These are phyloP conservation scores for Laspeyria flexula DNA, from an alignment of 2,888 invertebrate species.

Conservation along the genomic window DNA sequence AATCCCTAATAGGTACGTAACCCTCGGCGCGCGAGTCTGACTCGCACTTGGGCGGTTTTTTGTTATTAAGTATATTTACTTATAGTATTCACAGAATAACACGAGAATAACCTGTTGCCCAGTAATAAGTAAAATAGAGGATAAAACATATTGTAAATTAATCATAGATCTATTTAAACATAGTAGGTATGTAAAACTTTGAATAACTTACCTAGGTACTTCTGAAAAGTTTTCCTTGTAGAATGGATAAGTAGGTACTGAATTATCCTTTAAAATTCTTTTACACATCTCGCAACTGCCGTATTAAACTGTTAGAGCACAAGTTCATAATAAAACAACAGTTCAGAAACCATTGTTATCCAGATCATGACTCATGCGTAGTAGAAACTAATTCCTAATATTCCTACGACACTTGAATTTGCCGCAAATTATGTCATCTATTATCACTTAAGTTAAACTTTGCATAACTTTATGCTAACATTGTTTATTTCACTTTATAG, in stretches of 20 bases:
- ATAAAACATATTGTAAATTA: no score
- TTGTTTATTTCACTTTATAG: slow-evolving; percentile 15
- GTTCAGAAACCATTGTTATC: slow-evolving; percentile 51
- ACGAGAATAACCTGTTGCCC: no score
- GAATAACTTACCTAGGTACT: slow-evolving; percentile 31
- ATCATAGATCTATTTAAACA: no score
- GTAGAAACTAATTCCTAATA: slow-evolving; percentile 46
- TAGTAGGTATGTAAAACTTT: background rate
- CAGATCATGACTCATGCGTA: slow-evolving; percentile 54
- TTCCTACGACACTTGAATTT: slow-evolving; percentile 54
- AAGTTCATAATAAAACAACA: slow-evolving; percentile 35
- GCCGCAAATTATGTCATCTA: slow-evolving; percentile 53
- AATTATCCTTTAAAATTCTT: slow-evolving; percentile 5
- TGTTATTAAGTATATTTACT: no score
- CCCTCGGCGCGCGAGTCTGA: no score
- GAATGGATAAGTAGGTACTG: background rate
- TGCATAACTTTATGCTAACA: slow-evolving; percentile 10
- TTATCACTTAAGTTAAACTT: slow-evolving; percentile 20
- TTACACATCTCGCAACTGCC: slow-evolving; percentile 5
- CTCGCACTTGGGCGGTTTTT: no score
- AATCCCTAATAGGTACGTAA: no score
- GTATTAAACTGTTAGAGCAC: slow-evolving; percentile 12
- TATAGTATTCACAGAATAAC: no score
- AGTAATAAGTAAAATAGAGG: no score
- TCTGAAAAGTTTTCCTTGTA: slow-evolving; percentile 2